Conservation (phyloP, 2,113 vertebrate genomes). For the Mormyrus lacerda region DNA sequence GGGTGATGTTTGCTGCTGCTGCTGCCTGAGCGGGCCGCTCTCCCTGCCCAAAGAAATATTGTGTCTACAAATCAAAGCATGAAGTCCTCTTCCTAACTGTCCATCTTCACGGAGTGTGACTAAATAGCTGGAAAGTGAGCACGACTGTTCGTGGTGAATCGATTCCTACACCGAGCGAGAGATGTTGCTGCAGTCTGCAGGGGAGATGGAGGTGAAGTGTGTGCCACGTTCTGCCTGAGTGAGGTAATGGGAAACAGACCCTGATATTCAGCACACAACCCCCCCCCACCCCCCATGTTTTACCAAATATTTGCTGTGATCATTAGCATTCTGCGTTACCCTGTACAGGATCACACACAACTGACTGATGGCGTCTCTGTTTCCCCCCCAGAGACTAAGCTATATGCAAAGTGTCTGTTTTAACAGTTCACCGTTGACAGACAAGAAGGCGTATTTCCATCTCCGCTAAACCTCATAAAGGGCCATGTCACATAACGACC, state of each 20-base stretch:
- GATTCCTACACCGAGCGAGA: background rate
- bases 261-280: background rate
- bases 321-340: slow-evolving; percentile 43
- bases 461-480: slow-evolving; percentile 53
- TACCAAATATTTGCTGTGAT: background rate
- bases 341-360: slow-evolving; percentile 39
- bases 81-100: background rate
- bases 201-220: background rate
- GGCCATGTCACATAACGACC: slow-evolving; percentile 38
- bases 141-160: background rate
- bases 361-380: slow-evolving; percentile 54
- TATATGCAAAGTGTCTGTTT: slow-evolving; percentile 44
- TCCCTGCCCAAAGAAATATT: background rate
- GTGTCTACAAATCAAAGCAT: slow-evolving; percentile 4
- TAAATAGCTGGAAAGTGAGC: background rate
- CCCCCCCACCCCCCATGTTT: background rate
- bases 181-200: background rate
- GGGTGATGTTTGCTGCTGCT: background rate
- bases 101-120: background rate
- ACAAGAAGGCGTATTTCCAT: slow-evolving; percentile 49
- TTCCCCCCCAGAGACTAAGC: slow-evolving; percentile 59
- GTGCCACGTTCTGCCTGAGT: background rate
- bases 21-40: background rate
- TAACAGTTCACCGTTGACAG: slow-evolving; percentile 40
- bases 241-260: background rate